Conservation (phyloP, 2,888 invertebrate species). For the Podabrus alpinus region DNA sequence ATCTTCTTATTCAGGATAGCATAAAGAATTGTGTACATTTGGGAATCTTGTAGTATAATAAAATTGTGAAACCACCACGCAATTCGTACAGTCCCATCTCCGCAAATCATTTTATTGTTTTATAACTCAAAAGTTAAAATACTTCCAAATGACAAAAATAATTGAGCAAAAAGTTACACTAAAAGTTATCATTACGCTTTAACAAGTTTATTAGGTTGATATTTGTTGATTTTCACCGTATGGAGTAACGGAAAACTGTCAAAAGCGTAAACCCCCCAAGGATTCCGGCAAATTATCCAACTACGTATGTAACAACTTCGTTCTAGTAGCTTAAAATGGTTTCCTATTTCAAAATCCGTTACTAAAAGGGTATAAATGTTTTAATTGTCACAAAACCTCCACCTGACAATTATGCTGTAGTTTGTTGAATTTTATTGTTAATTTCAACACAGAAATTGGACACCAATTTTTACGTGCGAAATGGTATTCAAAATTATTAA, state of each 20-base stretch:
- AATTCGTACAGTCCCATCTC: background rate
- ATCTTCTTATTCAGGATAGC: conserved; percentile 15
- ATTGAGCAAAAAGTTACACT: background rate
- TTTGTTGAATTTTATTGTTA: background rate
- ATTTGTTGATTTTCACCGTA: conserved; percentile 12
- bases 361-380: conserved; percentile 19
- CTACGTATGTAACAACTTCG: conserved; percentile 12
- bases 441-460: background rate
- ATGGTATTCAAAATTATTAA: background rate
- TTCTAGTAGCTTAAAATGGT: conserved; percentile 9
- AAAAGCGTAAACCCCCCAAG: conserved; percentile 20
- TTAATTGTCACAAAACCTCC: conserved; percentile 14
- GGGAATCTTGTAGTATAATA: conserved; percentile 3
- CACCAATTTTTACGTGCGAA: background rate
- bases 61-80: conserved; percentile 9
- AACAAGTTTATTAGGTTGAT: background rate
- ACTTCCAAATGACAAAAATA: background rate
- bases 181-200: background rate
- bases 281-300: conserved; percentile 21
- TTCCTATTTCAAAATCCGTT: conserved; percentile 10
- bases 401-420: conserved; percentile 12
- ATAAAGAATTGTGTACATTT: conserved; percentile 14
- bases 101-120: background rate
- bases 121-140: background rate
- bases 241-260: conserved; percentile 16